These are phyloP conservation scores for Parasteatoda tepidariorum DNA, from an alignment of 1,140 invertebrate species.

Conservation along the genomic window DNA sequence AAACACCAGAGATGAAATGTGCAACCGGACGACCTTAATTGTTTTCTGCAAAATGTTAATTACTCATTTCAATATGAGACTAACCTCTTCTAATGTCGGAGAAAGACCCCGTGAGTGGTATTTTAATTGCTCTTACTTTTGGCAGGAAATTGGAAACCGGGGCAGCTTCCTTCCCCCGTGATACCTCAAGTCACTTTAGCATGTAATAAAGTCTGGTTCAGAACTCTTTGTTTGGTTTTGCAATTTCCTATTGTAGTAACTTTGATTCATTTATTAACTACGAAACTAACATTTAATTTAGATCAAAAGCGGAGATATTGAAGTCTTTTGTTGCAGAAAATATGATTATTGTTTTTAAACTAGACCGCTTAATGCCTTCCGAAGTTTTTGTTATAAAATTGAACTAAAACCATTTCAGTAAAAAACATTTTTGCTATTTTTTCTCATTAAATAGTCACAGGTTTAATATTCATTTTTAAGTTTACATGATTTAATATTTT, in stretches of 20 bases:
- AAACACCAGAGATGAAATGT: neutral
- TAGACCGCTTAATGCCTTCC: no score
- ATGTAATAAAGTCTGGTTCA: neutral
- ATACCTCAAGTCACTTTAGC: neutral
- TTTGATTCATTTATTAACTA: no score
- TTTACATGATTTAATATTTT: no score
- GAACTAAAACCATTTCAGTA: no score
- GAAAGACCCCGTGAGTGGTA: neutral
- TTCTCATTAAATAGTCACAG: no score
- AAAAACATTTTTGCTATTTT: no score
- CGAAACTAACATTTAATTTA: no score
- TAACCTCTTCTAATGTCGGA: neutral
- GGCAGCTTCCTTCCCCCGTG: conserved; percentile 16
- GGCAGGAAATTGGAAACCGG: conserved; percentile 48
- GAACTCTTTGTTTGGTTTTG: conserved; percentile 39
- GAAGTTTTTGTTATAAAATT: no score
- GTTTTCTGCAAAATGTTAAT: conserved; percentile 49
- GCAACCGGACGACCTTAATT: conserved; percentile 25
- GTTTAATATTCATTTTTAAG: no score
- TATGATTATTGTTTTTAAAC: no score
- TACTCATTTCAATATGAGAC: conserved; percentile 42
- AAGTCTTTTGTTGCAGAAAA: no score
- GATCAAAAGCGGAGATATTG: no score
- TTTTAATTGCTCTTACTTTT: conserved; percentile 10
- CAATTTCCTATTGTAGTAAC: conserved; percentile 38